Percentiles rank a stretch among this genome's conserved stretches.
phyloP scores from a whole-genome alignment of 2,113 vertebrate genomes.

The Geococcyx californianus region DNA sequence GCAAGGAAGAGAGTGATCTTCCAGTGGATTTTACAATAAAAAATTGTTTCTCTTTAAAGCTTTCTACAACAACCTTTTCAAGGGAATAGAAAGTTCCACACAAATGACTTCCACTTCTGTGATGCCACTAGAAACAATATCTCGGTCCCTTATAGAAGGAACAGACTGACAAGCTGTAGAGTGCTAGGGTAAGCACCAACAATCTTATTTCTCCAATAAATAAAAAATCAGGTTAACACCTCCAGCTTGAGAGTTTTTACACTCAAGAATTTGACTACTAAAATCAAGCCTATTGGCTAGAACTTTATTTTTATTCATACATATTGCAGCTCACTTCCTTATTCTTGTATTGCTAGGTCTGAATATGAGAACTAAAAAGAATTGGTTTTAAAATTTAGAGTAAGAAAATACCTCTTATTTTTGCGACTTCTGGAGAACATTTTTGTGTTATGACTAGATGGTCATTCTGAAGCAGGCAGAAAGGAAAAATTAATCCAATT shows the following conservation, averaged over 20 bases:
- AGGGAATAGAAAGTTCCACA: not conserved
- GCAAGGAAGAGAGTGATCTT: not conserved
- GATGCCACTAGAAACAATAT: not conserved
- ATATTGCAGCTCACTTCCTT: not conserved
- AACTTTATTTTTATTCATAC: not conserved
- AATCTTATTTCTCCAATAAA: constrained; percentile 4
- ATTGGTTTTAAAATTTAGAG: not conserved
- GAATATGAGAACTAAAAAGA: not conserved
- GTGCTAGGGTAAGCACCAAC: not conserved
- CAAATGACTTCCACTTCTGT: not conserved
- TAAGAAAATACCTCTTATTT: not conserved
- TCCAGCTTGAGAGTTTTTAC: not conserved
- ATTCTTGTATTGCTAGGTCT: not conserved
- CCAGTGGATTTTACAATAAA: not conserved
- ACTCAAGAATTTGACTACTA: not conserved
- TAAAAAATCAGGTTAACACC: not conserved
- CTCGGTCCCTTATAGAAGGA: not conserved
- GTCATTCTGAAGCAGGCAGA: not conserved
- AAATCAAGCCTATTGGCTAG: not conserved
- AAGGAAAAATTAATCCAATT: not conserved
- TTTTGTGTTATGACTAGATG: not conserved
- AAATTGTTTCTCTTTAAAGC: not conserved
- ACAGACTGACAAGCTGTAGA: not conserved
- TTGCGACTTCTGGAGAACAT: not conserved
- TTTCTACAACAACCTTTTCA: not conserved